Base-by-base conservation (phyloP, 2,113 vertebrate species). In the Heterotilapia buettikoferi region DNA sequence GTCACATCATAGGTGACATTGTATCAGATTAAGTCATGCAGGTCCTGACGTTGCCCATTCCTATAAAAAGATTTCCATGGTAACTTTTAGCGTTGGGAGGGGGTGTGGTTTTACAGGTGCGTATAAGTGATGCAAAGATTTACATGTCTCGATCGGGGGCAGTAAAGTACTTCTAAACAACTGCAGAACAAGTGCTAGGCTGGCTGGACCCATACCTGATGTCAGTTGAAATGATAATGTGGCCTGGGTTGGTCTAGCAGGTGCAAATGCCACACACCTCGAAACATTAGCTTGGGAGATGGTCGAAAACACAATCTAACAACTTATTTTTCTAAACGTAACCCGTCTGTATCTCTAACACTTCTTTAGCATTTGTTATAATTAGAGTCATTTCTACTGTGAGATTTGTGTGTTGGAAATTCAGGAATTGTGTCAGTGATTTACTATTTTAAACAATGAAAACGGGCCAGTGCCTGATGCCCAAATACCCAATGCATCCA, bases 391-490 rank as follows among this genome's bases (percentile, higher is more conserved):
- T 61, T 61, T 33, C 57, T 61, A 31, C 29, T 33, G 2, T 61
- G 16, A 61, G 9, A 29, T 61, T 61, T 61, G 29, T 61, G 57
- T 33, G 16, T 33, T 61, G 57, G 16, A 61, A 31, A 61, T 33
- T 10, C 57, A 61, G 57, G 10, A 61, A 31, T 16, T 33, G 57
- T 61, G 57, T 61, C 29, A 61, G 57, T 33, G 57, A 33, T 61
- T 61, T 61, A 61, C 29, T 33, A 33, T 10, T 61, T 61, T 19
- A 61, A 61, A 61, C 29, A 61, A 6, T 19, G 16, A 61, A 33
- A 61, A 61, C 0, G 5, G 18, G 5, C 57, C 9, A 0, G 8
- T 6, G 29, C 57, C 57, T 61, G 57, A 61, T 61, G 57, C 0
- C 57, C 57, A 61, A 61, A 61, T 61, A 31, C 29, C 57, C 19